A percentile compares a stretch with the other conserved stretches of the same genome.
Evolutionary conservation across 2,797 vertebrate genomes (phyloP).

Genomic region (Gila robusta): DNA sequence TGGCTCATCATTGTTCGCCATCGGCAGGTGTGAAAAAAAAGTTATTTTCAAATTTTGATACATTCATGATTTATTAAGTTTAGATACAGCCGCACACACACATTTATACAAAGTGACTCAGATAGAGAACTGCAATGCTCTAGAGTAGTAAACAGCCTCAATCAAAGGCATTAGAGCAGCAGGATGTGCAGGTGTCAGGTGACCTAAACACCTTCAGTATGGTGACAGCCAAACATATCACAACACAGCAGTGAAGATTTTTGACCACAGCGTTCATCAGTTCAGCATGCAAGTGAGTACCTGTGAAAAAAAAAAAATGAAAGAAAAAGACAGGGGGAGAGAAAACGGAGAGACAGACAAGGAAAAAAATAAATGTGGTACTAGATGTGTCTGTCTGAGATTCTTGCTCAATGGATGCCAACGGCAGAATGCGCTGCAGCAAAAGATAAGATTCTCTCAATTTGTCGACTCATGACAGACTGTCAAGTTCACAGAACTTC

Average conservation of each 20-base stretch:
- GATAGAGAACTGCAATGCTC: neutral
- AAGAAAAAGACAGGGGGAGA: neutral
- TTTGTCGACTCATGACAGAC: neutral
- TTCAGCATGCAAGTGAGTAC: neutral
- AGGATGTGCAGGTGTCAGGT: slow-evolving; percentile 13
- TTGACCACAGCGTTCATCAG: neutral
- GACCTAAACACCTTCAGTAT: slow-evolving; percentile 30
- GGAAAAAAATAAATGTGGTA: neutral
- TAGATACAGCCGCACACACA: neutral
- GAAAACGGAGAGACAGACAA: neutral
- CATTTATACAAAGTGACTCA: neutral
- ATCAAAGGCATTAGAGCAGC: slow-evolving; percentile 18
- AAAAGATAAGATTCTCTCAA: neutral
- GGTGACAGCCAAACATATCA: slow-evolving; percentile 10
- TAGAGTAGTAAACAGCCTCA: slow-evolving; percentile 21
- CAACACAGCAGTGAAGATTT: slow-evolving; percentile 24
- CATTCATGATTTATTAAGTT: slow-evolving; percentile 3
- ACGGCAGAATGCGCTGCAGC: neutral
- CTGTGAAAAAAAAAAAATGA: neutral
- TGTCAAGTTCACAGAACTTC: neutral
- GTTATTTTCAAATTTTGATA: neutral
- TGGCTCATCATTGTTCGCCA: neutral
- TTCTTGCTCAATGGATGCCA: neutral
- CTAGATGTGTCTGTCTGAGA: neutral
- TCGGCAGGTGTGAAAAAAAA: neutral